Percentiles rank a stretch among this genome's conserved stretches.
Conservation (phyloP, 2,797 vertebrate genomes). For the Smutsia temminckii region DNA sequence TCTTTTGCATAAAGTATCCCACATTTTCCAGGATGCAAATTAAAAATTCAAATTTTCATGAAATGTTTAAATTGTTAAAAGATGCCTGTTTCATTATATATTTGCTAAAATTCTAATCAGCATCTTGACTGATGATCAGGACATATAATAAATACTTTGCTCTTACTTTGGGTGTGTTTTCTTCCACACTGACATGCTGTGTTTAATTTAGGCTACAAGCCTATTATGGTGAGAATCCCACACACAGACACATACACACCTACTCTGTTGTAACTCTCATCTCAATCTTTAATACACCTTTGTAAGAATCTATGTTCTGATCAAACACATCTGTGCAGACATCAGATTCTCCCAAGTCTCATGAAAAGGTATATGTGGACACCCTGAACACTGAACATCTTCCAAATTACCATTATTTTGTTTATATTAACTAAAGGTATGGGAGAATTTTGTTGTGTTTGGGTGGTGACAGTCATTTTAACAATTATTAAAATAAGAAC, state of each 20-base stretch:
- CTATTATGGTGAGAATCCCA: not conserved
- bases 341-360: not conserved
- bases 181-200: not conserved
- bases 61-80: constrained; percentile 15
- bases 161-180: not conserved
- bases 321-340: not conserved
- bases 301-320: not conserved
- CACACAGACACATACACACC: not conserved
- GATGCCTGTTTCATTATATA: not conserved
- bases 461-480: not conserved
- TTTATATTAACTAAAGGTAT: not conserved
- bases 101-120: not conserved
- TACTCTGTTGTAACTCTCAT: not conserved
- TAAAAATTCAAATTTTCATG: not conserved
- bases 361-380: not conserved
- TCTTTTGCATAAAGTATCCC: not conserved
- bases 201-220: not conserved
- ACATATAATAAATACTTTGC: not conserved
- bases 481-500: not conserved
- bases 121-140: not conserved
- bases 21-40: not conserved
- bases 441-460: not conserved
- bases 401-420: not conserved
- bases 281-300: not conserved
- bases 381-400: too few species aligned